These are phyloP conservation scores for Hyperoplus immaculatus DNA, from an alignment of 2,797 vertebrate genomes.

Conservation along the genomic window DNA sequence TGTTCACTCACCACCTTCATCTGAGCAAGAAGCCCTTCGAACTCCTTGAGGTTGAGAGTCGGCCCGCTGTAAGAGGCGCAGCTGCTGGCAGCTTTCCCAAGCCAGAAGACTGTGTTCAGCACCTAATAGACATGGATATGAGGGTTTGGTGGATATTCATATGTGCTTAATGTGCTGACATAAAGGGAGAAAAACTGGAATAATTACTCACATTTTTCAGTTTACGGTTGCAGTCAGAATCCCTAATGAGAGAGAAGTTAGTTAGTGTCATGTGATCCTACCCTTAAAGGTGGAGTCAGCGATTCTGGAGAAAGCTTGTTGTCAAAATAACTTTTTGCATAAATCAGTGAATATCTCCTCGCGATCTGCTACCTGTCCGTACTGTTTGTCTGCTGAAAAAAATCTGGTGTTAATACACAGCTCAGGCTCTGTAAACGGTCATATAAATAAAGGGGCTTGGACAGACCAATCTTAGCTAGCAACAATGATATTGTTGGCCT, in stretches of 20 bases:
- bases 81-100: slow-evolving; percentile 93
- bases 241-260: slow-evolving; percentile 79
- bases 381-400: too few species aligned
- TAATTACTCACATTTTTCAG: slow-evolving; percentile 94
- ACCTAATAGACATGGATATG: slow-evolving; percentile 84
- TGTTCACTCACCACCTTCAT: slow-evolving; percentile 92
- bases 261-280: slow-evolving; percentile 24
- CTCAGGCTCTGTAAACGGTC: too few species aligned
- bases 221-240: slow-evolving; percentile 92
- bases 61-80: slow-evolving; percentile 90
- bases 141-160: not conserved
- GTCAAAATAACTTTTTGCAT: too few species aligned
- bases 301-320: too few species aligned
- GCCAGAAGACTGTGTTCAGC: slow-evolving; percentile 97
- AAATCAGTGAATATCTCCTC: too few species aligned
- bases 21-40: slow-evolving; percentile 94
- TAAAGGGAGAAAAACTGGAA: not conserved
- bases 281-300: too few species aligned
- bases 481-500: too few species aligned
- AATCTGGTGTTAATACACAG: too few species aligned
- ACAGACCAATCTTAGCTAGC: too few species aligned
- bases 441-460: too few species aligned
- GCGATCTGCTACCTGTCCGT: too few species aligned
- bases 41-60: slow-evolving; percentile 94
- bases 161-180: not conserved